Conservation (phyloP, 2,113 vertebrate genomes). For the Chrysochloris asiatica region DNA sequence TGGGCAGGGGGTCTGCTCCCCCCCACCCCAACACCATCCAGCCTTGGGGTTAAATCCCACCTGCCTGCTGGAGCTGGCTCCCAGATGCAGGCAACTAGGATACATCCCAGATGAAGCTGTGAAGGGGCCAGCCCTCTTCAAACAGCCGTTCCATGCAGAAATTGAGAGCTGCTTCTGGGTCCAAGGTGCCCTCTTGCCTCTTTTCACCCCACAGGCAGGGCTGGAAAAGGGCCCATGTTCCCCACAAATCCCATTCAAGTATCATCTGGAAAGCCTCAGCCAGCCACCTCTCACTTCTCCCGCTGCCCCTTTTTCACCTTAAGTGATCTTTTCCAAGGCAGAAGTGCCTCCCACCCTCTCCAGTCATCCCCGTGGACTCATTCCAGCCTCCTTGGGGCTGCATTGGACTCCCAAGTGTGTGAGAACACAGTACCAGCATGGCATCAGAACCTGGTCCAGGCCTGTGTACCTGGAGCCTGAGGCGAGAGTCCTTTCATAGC, state of each 20-base stretch:
- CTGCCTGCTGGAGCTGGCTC: neutral
- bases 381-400: neutral
- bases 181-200: neutral
- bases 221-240: no score
- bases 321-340: neutral
- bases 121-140: neutral
- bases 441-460: neutral
- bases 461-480: neutral
- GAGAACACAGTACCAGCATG: neutral
- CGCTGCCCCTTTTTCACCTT: neutral
- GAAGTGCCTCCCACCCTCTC: neutral
- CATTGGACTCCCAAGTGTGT: neutral
- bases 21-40: neutral
- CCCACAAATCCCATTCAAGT: neutral
- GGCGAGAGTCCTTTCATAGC: no score
- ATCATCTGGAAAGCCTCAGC: neutral
- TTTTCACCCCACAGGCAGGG: neutral
- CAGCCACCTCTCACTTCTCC: neutral
- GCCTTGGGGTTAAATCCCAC: neutral
- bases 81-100: neutral
- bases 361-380: neutral
- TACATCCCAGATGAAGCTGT: neutral
- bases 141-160: neutral
- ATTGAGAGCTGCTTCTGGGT: neutral
- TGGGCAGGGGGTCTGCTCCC: neutral